A percentile compares a stretch with the other conserved stretches of the same genome.
Conservation (phyloP, 2,113 vertebrate genomes). For the Mesitornis unicolor region DNA sequence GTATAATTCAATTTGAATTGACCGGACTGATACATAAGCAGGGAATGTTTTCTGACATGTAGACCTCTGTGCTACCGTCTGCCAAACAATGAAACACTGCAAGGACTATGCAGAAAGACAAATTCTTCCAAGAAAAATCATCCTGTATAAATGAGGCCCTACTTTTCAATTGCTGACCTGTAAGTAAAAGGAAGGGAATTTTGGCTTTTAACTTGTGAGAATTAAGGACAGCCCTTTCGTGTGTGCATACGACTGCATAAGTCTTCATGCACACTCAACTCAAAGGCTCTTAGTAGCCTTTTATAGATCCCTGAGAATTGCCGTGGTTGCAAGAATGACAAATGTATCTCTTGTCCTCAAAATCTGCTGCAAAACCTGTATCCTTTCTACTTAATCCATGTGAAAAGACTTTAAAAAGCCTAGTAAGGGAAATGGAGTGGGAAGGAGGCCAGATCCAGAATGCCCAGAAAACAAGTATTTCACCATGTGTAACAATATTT, state of each 20-base stretch:
- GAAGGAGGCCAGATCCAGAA: neutral
- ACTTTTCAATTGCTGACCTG: neutral
- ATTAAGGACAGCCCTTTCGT: neutral
- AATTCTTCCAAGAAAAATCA: neutral
- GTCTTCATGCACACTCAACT: neutral
- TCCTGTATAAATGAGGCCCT: neutral
- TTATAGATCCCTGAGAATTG: neutral
- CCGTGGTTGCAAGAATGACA: neutral
- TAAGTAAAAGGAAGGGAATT: neutral
- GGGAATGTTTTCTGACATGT: conserved; percentile 7
- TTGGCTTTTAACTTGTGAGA: neutral
- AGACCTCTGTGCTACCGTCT: neutral
- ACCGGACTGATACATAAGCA: neutral
- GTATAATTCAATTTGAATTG: conserved; percentile 31
- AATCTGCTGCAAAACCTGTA: neutral
- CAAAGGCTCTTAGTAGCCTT: neutral
- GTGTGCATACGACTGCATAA: neutral
- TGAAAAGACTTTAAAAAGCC: neutral
- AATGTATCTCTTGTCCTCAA: neutral
- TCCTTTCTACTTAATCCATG: neutral
- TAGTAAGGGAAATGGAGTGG: neutral
- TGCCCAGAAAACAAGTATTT: neutral
- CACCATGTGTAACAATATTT: neutral
- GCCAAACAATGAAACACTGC: neutral
- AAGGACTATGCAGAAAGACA: neutral